Evolutionary conservation across 2,113 vertebrate species (phyloP).

Genomic region (Dinomys branickii): DNA sequence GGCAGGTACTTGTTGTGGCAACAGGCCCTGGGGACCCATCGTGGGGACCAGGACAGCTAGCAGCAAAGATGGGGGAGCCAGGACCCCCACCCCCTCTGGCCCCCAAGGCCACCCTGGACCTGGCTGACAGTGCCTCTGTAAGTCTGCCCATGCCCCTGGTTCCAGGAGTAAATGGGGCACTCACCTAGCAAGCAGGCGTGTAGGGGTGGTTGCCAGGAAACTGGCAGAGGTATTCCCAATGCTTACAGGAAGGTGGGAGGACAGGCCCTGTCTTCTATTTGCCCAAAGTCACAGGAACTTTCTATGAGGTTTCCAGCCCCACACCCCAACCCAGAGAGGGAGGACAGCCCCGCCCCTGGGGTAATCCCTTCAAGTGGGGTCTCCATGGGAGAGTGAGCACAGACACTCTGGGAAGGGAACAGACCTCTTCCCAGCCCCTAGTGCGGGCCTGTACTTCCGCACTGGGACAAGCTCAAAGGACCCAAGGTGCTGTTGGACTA

Average conservation of each 20-base stretch:
- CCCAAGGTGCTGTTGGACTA: not conserved
- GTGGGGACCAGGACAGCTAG: not conserved
- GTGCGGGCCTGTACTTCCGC: not conserved
- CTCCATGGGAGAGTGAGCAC: not conserved
- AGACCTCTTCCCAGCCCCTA: not conserved
- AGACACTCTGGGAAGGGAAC: not conserved
- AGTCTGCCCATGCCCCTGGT: constrained; percentile 50
- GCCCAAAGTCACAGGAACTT: not conserved
- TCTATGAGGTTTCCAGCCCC: not conserved
- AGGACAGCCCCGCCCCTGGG: not conserved
- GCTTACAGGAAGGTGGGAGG: not conserved
- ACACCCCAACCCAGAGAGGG: not conserved
- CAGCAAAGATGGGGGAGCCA: constrained; percentile 66
- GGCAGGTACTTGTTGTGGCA: constrained; percentile 77
- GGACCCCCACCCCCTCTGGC: not conserved
- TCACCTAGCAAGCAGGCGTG: constrained; percentile 3
- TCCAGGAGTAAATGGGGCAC: constrained; percentile 16
- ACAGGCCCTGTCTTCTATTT: not conserved
- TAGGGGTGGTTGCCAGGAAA: constrained; percentile 54
- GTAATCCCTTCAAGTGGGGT: not conserved
- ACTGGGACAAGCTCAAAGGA: not conserved
- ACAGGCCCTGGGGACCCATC: constrained; percentile 57
- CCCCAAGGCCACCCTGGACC: not conserved
- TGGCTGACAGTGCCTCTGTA: constrained; percentile 24
- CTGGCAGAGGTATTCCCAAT: not conserved